A percentile compares a stretch with the other conserved stretches of the same genome.
phyloP scores from a whole-genome alignment of 2,113 vertebrate species.

The Hemiscyllium ocellatum region DNA sequence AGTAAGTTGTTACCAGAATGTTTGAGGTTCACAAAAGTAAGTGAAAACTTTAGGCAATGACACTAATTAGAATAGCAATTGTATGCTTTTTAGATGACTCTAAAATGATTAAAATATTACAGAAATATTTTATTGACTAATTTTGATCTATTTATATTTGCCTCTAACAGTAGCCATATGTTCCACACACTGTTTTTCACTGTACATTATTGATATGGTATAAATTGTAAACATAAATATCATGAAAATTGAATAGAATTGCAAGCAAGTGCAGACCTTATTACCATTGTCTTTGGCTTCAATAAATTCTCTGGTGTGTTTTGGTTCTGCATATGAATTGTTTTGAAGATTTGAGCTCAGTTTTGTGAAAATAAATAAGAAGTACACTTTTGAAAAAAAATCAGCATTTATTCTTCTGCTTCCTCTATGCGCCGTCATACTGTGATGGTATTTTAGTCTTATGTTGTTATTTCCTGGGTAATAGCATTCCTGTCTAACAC shows the following conservation, averaged over 20 bases:
- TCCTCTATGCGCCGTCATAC: background rate
- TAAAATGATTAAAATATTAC: background rate
- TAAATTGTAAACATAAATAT: background rate
- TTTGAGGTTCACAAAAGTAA: background rate
- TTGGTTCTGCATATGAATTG: background rate
- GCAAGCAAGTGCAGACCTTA: background rate
- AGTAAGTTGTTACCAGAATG: background rate
- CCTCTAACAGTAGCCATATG: background rate
- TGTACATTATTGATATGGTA: background rate
- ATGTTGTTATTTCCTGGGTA: background rate
- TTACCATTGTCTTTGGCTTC: background rate
- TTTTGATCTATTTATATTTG: background rate
- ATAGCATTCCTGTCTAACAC: background rate
- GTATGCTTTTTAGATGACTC: background rate
- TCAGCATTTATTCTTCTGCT: background rate
- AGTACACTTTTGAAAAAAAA: background rate
- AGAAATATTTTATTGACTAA: background rate
- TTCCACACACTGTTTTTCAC: background rate
- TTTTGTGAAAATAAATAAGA: background rate
- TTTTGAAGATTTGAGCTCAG: background rate
- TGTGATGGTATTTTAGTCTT: background rate
- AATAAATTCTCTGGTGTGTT: too few relatives aligned
- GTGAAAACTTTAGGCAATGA: background rate
- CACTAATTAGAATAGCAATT: background rate
- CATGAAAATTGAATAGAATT: background rate